Evolutionary conservation across 2,797 vertebrate genomes (phyloP).

Genomic region (Taeniopygia guttata): DNA sequence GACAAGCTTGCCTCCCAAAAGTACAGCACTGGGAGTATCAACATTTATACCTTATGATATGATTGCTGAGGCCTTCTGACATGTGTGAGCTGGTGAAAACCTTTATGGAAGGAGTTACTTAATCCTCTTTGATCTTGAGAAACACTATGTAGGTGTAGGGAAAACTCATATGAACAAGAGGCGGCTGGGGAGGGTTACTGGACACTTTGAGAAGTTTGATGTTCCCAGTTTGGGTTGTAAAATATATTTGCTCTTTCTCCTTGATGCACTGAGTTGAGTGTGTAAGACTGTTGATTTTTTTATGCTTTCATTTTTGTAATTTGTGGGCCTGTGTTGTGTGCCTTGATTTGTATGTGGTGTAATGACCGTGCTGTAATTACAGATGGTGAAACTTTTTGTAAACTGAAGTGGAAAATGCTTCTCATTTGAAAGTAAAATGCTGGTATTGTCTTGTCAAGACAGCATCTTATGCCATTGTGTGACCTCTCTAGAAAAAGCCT

Average conservation of each 20-base stretch:
- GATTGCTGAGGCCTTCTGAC: slow-evolving; percentile 4
- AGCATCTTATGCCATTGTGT: background rate
- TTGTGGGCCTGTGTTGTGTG: background rate
- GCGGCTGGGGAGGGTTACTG: background rate
- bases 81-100: background rate
- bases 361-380: background rate
- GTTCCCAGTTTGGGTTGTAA: background rate
- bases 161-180: background rate
- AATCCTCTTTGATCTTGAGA: background rate
- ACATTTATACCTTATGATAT: background rate
- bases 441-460: background rate
- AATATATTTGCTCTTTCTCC: background rate
- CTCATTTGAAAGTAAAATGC: slow-evolving; percentile 23
- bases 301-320: background rate
- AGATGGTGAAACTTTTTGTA: background rate
- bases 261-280: background rate
- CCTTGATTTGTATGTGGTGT: background rate
- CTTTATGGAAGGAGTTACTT: background rate
- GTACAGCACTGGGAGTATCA: background rate
- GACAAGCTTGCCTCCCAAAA: slow-evolving; percentile 3
- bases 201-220: background rate
- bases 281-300: background rate
- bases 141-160: background rate
- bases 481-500: slow-evolving; percentile 40
- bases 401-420: background rate